Base-by-base conservation (phyloP, 2,797 vertebrate genomes). In the Gadopsis marmoratus region DNA sequence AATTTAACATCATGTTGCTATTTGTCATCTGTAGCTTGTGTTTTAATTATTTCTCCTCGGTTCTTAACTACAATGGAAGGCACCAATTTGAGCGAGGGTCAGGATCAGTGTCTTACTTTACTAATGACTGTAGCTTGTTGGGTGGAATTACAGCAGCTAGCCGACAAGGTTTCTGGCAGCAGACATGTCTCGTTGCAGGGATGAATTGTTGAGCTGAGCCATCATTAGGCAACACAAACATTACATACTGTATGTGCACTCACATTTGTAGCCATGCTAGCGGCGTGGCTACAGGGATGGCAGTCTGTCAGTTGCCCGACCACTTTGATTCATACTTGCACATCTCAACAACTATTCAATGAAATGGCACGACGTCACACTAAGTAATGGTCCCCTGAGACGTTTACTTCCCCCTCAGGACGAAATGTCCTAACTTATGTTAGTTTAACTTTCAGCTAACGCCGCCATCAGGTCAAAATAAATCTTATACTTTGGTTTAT, bases 141-240 rank as follows among this genome's bases (percentile, higher is more conserved):
- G 51, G 37, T 68, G 56, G 39, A 79, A 64, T 55, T 50, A 59
- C 39, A 74, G 50, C 35, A 62, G 26, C 39, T 23, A 53, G 68
- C 37, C 66, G 59, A 73, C 35, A 69, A 33, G 2, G 14, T 47
- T 55, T 62, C 50, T 35, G 11, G 58, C 31, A 26, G 35, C 17
- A 67, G 35, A 71, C 78, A 82, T 74, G 48, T 59, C 29, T 64
- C 50, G 58, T 14, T 48, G 43, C 16, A 71, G 3, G 13, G 51
- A 10, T 60, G 75, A 6, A 55, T 69, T 50, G 6, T 39, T 67
- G 17, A 75, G n/a, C 48, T 65, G 35, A 45, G 59, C 16, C 53
- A 45, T 68, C n/a, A 66, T 66, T 76, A 56, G 50, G 19, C 11
- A 55, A 12, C 5, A 37, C 39, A 37, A 61, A 5, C 10, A 72